phyloP scores from a whole-genome alignment of 2,113 vertebrate species.

The Callithrix jacchus region DNA sequence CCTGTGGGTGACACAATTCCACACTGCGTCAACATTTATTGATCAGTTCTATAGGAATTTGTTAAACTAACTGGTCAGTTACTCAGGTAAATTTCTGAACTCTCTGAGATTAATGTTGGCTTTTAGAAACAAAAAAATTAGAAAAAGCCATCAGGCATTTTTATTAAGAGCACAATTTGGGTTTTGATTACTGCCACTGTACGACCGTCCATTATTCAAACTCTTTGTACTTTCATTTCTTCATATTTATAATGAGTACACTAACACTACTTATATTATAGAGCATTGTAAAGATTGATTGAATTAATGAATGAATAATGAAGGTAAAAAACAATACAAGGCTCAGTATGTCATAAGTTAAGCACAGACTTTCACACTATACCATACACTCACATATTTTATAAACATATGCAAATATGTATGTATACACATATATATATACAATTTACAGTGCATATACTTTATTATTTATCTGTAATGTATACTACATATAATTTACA shows the following conservation, averaged over 20 bases:
- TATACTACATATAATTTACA: not conserved
- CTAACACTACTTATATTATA: not conserved
- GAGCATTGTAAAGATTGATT: not conserved
- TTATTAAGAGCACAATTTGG: not conserved
- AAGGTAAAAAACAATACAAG: not conserved
- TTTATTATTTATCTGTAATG: not conserved
- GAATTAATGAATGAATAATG: not conserved
- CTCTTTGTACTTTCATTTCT: not conserved
- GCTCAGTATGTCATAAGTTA: not conserved
- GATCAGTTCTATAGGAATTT: not conserved
- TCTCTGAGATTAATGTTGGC: not conserved
- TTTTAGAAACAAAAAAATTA: not conserved
- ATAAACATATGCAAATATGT: not conserved
- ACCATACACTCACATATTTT: not conserved
- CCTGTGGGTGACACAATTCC: not conserved
- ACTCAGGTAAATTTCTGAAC: not conserved
- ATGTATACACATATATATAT: not conserved
- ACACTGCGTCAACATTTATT: not conserved
- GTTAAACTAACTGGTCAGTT: not conserved
- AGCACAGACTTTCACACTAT: not conserved
- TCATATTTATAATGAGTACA: not conserved
- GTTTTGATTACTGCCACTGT: not conserved
- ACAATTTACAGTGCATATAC: not conserved
- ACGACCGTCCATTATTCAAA: not conserved
- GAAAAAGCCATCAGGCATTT: not conserved